Evolutionary conservation across 2,888 invertebrate genomes (phyloP).

Genomic region (Graphium colonna): DNA sequence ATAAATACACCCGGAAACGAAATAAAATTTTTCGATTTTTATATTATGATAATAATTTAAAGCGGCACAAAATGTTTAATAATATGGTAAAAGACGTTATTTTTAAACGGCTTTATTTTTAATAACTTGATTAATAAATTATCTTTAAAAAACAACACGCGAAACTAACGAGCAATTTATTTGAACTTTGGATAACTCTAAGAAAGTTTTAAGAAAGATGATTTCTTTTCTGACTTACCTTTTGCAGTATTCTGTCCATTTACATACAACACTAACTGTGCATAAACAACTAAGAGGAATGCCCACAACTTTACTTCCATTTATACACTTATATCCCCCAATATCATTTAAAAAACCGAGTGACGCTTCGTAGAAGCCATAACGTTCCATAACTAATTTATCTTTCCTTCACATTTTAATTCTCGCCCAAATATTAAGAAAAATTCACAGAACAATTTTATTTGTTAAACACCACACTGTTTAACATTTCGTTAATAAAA

Average conservation of each 20-base stretch:
- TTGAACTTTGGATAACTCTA: no score
- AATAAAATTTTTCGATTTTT: no score
- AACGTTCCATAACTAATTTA: constrained; percentile 64
- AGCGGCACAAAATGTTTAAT: no score
- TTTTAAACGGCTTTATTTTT: no score
- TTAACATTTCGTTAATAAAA: no score
- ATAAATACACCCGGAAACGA: no score
- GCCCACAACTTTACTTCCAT: constrained; percentile 72
- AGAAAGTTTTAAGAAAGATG: not conserved
- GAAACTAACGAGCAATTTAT: no score
- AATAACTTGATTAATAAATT: no score
- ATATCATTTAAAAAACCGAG: constrained; percentile 50
- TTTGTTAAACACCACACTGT: not conserved
- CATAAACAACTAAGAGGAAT: constrained; percentile 50
- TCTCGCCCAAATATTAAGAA: constrained; percentile 7
- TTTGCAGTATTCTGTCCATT: constrained; percentile 49
- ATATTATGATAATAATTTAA: no score
- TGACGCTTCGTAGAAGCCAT: constrained; percentile 44
- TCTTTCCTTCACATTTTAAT: constrained; percentile 28
- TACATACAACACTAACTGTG: constrained; percentile 46
- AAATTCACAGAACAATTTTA: not conserved
- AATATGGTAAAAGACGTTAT: no score
- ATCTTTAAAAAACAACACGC: no score
- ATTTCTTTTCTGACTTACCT: constrained; percentile 45
- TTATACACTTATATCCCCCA: constrained; percentile 52